Conservation (phyloP, 2,888 invertebrate species). For the Coenonympha glycerion region DNA sequence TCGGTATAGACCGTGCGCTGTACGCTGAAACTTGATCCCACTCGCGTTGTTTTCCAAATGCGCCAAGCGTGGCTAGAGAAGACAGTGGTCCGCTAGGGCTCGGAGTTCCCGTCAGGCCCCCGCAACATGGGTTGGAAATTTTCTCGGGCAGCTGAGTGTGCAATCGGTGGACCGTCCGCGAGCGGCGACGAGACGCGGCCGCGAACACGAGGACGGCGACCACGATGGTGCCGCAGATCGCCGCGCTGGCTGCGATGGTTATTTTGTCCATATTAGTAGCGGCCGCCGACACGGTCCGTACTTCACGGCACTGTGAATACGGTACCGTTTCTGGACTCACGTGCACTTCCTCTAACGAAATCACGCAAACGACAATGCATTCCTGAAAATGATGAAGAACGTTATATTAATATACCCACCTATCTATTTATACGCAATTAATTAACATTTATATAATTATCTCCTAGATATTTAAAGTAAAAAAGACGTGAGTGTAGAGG, state of each 20-base stretch:
- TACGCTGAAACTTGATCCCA: constrained; percentile 87
- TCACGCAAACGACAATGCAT: constrained; percentile 94
- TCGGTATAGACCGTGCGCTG: constrained; percentile 91
- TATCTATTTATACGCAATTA: too few relatives aligned
- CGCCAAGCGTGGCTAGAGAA: constrained; percentile 87
- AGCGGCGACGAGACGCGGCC: constrained; percentile 87
- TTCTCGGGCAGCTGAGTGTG: constrained; percentile 82
- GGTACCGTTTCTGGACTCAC: constrained; percentile 92
- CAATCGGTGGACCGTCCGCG: constrained; percentile 84
- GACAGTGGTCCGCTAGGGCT: constrained; percentile 88
- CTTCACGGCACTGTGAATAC: constrained; percentile 90
- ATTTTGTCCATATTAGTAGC: constrained; percentile 96
- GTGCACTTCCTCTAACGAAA: constrained; percentile 90
- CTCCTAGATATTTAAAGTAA: not conserved
- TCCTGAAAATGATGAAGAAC: constrained; percentile 75
- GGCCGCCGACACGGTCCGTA: constrained; percentile 87
- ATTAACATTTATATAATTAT: not conserved
- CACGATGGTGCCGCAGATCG: constrained; percentile 93
- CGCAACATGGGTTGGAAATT: constrained; percentile 86
- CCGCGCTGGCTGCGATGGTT: constrained; percentile 94
- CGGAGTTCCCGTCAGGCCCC: constrained; percentile 81
- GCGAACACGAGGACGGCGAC: constrained; percentile 93
- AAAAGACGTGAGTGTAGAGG: too few relatives aligned
- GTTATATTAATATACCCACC: constrained; percentile 3
- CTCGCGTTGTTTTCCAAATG: constrained; percentile 89